Evolutionary conservation across 2,797 vertebrate genomes (phyloP), one percentile per base, ranked within the genome.

Genomic region (Otus scops): DNA sequence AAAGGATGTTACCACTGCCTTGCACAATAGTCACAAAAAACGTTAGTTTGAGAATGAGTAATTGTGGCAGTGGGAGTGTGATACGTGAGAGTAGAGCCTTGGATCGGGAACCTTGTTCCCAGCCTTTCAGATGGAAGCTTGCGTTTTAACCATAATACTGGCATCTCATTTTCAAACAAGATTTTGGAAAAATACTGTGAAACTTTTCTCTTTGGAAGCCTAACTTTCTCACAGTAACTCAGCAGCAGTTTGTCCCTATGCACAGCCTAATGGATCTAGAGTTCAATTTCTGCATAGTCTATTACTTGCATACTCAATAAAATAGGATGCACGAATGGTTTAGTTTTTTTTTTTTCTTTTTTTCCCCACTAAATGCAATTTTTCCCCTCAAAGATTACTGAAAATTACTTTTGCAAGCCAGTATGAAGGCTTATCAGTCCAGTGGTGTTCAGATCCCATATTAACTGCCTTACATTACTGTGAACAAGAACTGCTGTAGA

Each of bases 321-420:
- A 97, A 88, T 78, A 89, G 85, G 92, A 97, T 45, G 50, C 95
- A 94, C 78, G 82, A 89, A 94, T 64, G 68, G 82, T 84, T 95
- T 95, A 92, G 88, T 70, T 78, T 63, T 88, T 93, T 93, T 88
- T 78, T 51, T 69, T 51, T 69, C 38, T 59, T 38, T 7, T 95
- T 96, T 76, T 7, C 73, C 95, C 91, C 94, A 83, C 85, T 93
- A 95, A 97, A 96, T 97, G 97, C 96, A 96, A 97, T 96, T 97
- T 95, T 96, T 96, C 87, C 94, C 85, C 95, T 97, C 85, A 89
- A 92, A 96, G 96, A 97, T 95, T 97, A 95, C 94, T 93, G 95
- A 83, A 97, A 97, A 97, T 97, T 94, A 95, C 96, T 97, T 97
- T 95, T 96, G 89, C 91, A 95, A 95, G 96, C 96, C 95, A 90